Percentiles rank a stretch among this genome's conserved stretches.
Conservation (phyloP, 2,113 vertebrate species). For the Dipodomys ordii region DNA sequence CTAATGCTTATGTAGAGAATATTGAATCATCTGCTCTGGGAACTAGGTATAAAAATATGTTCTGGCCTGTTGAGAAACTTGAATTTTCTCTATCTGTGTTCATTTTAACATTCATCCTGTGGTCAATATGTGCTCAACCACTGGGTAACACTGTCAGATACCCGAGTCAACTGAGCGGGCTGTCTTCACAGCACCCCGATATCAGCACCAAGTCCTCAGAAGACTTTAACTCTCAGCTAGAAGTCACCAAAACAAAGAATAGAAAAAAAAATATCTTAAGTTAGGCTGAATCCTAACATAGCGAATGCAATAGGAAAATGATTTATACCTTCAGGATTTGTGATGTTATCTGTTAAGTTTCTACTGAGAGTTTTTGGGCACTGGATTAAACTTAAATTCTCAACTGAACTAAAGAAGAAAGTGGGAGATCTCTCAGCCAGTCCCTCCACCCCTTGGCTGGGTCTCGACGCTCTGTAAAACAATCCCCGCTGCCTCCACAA, state of each 20-base stretch:
- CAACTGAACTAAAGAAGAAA: not conserved
- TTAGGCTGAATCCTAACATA: not conserved
- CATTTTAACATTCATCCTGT: not conserved
- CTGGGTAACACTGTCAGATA: not conserved
- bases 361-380: not conserved
- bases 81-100: not conserved
- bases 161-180: not conserved
- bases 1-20: not conserved
- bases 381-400: slow-evolving; percentile 54
- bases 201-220: not conserved
- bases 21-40: not conserved
- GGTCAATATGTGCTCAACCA: not conserved
- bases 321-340: slow-evolving; percentile 22
- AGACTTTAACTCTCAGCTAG: not conserved
- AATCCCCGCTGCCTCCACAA: slow-evolving; percentile 26
- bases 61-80: not conserved
- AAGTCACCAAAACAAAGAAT: slow-evolving; percentile 15
- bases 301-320: not conserved
- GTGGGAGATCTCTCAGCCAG: not conserved
- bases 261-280: not conserved
- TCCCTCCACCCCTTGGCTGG: not conserved
- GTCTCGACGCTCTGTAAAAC: slow-evolving; percentile 52
- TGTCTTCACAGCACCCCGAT: not conserved
- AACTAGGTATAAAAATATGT: not conserved
- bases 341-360: slow-evolving; percentile 1